These are phyloP conservation scores for Gobio occitaniae DNA, from an alignment of 2,797 vertebrate species.

Conservation along the genomic window DNA sequence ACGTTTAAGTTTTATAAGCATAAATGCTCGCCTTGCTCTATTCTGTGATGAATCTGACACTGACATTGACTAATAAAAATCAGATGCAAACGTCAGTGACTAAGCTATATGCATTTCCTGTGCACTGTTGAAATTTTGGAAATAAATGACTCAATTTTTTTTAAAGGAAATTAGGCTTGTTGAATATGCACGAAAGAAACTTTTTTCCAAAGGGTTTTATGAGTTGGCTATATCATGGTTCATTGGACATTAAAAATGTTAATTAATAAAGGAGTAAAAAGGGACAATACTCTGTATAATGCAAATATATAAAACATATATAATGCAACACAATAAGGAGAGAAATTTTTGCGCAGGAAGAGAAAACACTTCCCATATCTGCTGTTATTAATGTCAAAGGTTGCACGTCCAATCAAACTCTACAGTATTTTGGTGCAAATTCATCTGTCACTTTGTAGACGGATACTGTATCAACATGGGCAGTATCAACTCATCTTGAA, in stretches of 20 bases:
- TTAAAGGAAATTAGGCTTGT: not conserved
- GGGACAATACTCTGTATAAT: too few relatives aligned
- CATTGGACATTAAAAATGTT: not conserved
- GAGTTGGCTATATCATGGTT: not conserved
- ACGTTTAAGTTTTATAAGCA: too few relatives aligned
- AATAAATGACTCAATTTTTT: not conserved
- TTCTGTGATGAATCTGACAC: not conserved
- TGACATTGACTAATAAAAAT: slow-evolving; percentile 19
- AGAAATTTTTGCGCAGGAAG: not conserved
- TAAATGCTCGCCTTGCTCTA: too few relatives aligned
- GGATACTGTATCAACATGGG: not conserved
- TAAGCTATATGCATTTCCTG: slow-evolving; percentile 20
- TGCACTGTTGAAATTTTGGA: not conserved
- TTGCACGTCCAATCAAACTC: not conserved
- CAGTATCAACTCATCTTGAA: not conserved
- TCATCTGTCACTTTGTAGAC: not conserved
- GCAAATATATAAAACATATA: not conserved
- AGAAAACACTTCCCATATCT: not conserved
- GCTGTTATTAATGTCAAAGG: not conserved
- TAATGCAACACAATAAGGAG: not conserved
- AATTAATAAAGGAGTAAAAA: not conserved
- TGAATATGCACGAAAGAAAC: not conserved
- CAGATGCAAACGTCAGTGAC: slow-evolving; percentile 18
- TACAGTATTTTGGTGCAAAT: not conserved
- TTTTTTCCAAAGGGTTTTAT: not conserved